phyloP scores from a whole-genome alignment of 2,113 vertebrate species.

The Ranitomeya imitator region DNA sequence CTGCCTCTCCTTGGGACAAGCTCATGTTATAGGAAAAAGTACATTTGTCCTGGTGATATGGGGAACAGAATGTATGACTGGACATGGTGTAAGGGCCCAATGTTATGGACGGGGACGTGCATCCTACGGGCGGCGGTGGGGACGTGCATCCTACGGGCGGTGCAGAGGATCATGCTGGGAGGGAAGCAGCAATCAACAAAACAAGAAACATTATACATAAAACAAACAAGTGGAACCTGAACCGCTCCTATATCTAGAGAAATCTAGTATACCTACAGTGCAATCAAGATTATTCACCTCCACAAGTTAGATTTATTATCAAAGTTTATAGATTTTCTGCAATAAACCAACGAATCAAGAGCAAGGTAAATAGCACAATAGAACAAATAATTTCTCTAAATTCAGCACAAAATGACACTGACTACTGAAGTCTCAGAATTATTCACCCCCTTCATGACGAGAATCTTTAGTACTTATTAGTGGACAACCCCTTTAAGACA shows the following conservation, averaged over 20 bases:
- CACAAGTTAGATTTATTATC: too few species aligned
- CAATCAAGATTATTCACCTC: too few species aligned
- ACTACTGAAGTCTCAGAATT: too few species aligned
- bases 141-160: neutral
- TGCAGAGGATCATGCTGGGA: conserved; percentile 29
- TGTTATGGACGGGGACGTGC: neutral
- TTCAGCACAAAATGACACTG: too few species aligned
- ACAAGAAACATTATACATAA: neutral
- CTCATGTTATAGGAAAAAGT: neutral
- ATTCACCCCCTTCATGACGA: too few species aligned
- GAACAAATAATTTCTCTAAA: too few species aligned
- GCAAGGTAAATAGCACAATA: too few species aligned
- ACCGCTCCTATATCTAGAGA: neutral
- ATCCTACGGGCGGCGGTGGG: neutral
- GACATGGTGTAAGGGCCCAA: neutral
- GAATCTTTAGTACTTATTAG: too few species aligned
- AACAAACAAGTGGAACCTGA: conserved; percentile 2
- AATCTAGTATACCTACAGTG: too few species aligned
- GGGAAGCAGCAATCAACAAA: neutral
- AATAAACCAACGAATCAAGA: too few species aligned
- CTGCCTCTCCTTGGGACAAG: neutral
- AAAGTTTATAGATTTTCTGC: too few species aligned
- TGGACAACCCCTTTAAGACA: too few species aligned
- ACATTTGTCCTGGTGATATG: neutral
- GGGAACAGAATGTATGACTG: neutral